Evolutionary conservation across 2,113 vertebrate species (phyloP).

Genomic region (Natator depressus): DNA sequence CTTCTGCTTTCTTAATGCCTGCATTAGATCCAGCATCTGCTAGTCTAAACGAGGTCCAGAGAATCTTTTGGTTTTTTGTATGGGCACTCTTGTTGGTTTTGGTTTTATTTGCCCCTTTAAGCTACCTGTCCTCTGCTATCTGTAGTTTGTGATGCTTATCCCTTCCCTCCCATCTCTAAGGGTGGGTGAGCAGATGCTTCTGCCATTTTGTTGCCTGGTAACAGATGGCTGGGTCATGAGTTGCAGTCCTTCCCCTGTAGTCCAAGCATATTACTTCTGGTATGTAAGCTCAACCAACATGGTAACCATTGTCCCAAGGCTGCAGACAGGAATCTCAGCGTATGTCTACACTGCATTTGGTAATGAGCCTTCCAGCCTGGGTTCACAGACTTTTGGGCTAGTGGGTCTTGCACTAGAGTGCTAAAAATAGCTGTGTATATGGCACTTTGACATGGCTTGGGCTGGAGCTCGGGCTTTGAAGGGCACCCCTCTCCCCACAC

Average conservation of each 20-base stretch:
- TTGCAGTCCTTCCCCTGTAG: background rate
- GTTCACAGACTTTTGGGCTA: too few species aligned
- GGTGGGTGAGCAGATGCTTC: background rate
- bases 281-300: background rate
- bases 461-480: too few species aligned
- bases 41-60: background rate
- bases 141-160: background rate
- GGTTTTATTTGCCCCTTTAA: background rate
- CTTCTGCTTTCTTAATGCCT: background rate
- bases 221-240: background rate
- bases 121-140: background rate
- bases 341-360: too few species aligned
- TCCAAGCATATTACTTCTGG: background rate
- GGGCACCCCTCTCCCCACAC: too few species aligned
- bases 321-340: too few species aligned
- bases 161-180: background rate
- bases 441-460: too few species aligned
- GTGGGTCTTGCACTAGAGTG: too few species aligned
- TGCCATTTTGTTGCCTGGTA: slow-evolving; percentile 22
- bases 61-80: background rate
- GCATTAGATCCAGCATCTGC: background rate
- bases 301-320: background rate
- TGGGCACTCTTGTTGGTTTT: background rate
- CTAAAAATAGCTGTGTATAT: too few species aligned
- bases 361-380: too few species aligned